Evolutionary conservation across 2,797 vertebrate genomes (phyloP).

Genomic region (Lepilemur ruficaudatus): DNA sequence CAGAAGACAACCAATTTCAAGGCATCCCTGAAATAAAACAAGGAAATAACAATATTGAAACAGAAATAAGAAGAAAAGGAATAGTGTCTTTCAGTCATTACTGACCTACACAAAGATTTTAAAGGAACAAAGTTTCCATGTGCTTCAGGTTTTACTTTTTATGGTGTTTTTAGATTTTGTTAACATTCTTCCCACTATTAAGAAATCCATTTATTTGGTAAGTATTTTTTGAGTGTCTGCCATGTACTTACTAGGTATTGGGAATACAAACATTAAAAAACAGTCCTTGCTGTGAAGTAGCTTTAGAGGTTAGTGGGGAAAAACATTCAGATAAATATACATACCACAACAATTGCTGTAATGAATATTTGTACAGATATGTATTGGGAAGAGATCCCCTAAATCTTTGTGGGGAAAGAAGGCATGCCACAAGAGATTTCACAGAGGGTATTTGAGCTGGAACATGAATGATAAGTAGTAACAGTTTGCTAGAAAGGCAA

Average conservation of each 20-base stretch:
- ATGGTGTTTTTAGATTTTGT: background rate
- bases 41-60: background rate
- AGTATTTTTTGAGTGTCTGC: background rate
- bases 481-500: background rate
- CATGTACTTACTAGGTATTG: background rate
- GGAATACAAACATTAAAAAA: background rate
- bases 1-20: background rate
- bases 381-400: background rate
- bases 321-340: background rate
- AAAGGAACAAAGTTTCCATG: background rate
- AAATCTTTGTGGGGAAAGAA: background rate
- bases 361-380: background rate
- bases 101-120: background rate
- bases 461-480: background rate
- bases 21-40: background rate
- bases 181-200: background rate
- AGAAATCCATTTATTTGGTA: background rate
- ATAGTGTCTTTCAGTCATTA: background rate
- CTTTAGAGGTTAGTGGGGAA: background rate
- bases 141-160: constrained; percentile 9
- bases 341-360: background rate
- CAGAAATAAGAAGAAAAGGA: background rate
- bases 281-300: background rate
- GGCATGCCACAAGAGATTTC: no score
- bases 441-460: background rate